Evolutionary conservation across 2,113 vertebrate genomes (phyloP).

Genomic region (Vireo altiloquus): DNA sequence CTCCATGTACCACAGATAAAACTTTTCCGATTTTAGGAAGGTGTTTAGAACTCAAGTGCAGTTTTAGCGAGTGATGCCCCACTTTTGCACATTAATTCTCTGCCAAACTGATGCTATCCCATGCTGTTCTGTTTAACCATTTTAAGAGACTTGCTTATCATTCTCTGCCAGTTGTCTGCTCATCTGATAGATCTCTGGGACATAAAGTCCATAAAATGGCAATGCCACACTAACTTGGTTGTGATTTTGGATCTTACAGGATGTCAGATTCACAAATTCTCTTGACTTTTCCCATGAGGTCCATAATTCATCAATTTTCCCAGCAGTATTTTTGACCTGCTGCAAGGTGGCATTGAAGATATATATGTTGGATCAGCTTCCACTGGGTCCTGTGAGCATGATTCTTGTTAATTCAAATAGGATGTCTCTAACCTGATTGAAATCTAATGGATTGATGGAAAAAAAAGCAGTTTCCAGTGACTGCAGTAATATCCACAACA

Average conservation of each 20-base stretch:
- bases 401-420: not conserved
- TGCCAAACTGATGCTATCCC: not conserved
- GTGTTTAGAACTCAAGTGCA: not conserved
- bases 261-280: not conserved
- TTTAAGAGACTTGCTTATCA: not conserved
- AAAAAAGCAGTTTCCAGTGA: not conserved
- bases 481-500: not conserved
- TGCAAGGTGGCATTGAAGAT: not conserved
- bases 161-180: not conserved
- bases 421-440: not conserved
- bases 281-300: not conserved
- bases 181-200: not conserved
- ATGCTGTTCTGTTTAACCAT: not conserved
- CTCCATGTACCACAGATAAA: not conserved
- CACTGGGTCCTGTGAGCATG: not conserved
- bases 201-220: not conserved
- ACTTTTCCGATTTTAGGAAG: not conserved
- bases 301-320: not conserved
- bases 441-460: not conserved
- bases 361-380: not conserved
- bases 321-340: not conserved
- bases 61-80: not conserved
- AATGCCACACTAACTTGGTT: not conserved
- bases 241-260: not conserved
- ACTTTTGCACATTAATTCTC: not conserved